Evolutionary conservation across 2,888 invertebrate genomes (phyloP), one percentile per base, ranked within the genome.

Genomic region (Chymomyza procnemis): DNA sequence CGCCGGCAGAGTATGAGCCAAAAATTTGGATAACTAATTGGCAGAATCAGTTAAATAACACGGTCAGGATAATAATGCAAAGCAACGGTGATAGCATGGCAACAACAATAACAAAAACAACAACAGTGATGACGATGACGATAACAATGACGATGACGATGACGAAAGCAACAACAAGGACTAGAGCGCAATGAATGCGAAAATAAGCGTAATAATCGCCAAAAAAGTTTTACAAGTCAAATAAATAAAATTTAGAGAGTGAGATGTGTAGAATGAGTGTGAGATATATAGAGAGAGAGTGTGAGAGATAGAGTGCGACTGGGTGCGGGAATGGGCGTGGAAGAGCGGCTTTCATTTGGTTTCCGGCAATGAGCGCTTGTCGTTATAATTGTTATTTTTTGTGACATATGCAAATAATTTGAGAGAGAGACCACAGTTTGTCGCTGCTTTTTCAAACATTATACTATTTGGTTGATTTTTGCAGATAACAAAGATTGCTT

Each of bases 21-120:
- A n/a, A 91, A 91, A 88, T 93, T 56, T 59, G 55, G 50, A 65
- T 16, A 52, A 65, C 64, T 71, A 69, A 76, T 76, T 76, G 76
- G 74, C 74, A 54, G 65, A 76, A 77, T 76, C 74, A 76, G 68
- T 48, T 67, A n/a, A 66, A 64, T 46, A 69, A 41, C 76, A 76
- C 77, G 76, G 46, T 60, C 54, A 41, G 2, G 46, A 14, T 50
- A 58, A 14, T 18, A 61, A 48, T 26, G 16, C 9, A 48, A 41
- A 61, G 21, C 22, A 57, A 26, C 26, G 19, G 19, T 4, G 30
- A 48, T 19, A 63, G 50, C 59, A 48, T 19, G 60, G 50, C 59
- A 58, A 21, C 16, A 26, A 34, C 1, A 14, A 21, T 14, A 26
- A 34, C 2, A 16, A 12, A 21, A 56, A 16, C 47, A 54, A 48